phyloP scores from a whole-genome alignment of 2,797 vertebrate genomes.

The Octomys mimax region DNA sequence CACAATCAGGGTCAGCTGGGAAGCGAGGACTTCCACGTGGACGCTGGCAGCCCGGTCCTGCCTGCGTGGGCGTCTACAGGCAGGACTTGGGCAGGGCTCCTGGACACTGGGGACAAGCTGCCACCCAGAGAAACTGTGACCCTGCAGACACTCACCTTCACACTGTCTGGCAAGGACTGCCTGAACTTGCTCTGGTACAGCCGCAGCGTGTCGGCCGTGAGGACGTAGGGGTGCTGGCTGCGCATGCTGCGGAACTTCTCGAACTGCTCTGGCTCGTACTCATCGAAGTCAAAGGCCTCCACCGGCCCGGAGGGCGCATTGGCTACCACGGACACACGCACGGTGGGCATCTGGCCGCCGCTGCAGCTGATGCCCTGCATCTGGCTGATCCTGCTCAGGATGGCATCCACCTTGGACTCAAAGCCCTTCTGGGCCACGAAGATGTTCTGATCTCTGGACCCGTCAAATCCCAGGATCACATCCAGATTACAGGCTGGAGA shows the following conservation, averaged over 20 bases:
- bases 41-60: accelerated
- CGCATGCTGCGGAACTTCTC: constrained; percentile 91
- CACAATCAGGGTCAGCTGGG: accelerated
- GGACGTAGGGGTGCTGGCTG: constrained; percentile 92
- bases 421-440: constrained; percentile 93
- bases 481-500: constrained; percentile 94
- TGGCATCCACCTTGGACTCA: constrained; percentile 90
- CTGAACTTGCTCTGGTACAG: constrained; percentile 93
- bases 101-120: accelerated
- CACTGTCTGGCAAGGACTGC: constrained; percentile 84
- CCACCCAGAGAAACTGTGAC: accelerated
- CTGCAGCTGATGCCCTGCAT: constrained; percentile 95
- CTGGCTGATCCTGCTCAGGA: constrained; percentile 94
- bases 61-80: accelerated
- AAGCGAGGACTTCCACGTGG: accelerated
- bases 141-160: constrained; percentile 91
- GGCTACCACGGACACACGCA: constrained; percentile 93
- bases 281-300: constrained; percentile 93
- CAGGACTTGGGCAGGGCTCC: not conserved
- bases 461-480: constrained; percentile 97
- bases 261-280: constrained; percentile 91
- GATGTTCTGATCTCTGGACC: constrained; percentile 91
- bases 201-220: constrained; percentile 92
- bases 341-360: constrained; percentile 89
- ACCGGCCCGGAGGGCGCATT: constrained; percentile 89